Evolutionary conservation across 2,797 vertebrate genomes (phyloP).

Genomic region (Mus caroli): DNA sequence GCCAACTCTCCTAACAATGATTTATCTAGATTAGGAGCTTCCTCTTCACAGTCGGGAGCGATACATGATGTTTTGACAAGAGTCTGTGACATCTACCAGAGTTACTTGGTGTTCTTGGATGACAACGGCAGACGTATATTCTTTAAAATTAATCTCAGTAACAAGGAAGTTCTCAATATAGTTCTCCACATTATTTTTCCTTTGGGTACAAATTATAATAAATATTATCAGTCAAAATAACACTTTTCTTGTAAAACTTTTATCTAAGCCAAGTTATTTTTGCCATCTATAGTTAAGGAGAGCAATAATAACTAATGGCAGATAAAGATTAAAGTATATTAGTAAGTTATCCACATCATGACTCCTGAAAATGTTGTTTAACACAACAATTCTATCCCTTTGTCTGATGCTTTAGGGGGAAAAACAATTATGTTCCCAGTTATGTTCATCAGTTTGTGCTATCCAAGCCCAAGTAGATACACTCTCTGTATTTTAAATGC

Average conservation of each 20-base stretch:
- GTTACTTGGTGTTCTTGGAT: slow-evolving; percentile 62
- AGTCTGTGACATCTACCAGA: slow-evolving; percentile 57
- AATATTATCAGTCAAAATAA: slow-evolving; percentile 65
- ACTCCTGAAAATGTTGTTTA: slow-evolving; percentile 49
- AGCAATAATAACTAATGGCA: slow-evolving; percentile 52
- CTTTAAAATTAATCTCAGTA: slow-evolving; percentile 68
- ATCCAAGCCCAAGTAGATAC: slow-evolving; percentile 49
- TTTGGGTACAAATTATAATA: slow-evolving; percentile 37
- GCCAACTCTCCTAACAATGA: slow-evolving; percentile 55
- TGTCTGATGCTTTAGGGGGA: slow-evolving; percentile 19
- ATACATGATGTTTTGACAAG: slow-evolving; percentile 68
- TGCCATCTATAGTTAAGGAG: slow-evolving; percentile 55
- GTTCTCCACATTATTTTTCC: slow-evolving; percentile 19
- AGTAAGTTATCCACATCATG: slow-evolving; percentile 67
- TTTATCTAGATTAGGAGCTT: slow-evolving; percentile 52
- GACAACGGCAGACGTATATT: slow-evolving; percentile 42
- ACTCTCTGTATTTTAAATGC: slow-evolving; percentile 60
- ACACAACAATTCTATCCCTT: slow-evolving; percentile 31
- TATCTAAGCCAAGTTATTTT: slow-evolving; percentile 1
- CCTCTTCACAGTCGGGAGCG: slow-evolving; percentile 17
- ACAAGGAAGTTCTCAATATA: slow-evolving; percentile 55
- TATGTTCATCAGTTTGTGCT: slow-evolving; percentile 46
- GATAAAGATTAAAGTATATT: slow-evolving; percentile 58
- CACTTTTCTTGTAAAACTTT: slow-evolving; percentile 52
- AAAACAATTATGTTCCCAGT: slow-evolving; percentile 26